Base-by-base conservation (phyloP, 2,113 vertebrate species). In the Oreochromis aureus region DNA sequence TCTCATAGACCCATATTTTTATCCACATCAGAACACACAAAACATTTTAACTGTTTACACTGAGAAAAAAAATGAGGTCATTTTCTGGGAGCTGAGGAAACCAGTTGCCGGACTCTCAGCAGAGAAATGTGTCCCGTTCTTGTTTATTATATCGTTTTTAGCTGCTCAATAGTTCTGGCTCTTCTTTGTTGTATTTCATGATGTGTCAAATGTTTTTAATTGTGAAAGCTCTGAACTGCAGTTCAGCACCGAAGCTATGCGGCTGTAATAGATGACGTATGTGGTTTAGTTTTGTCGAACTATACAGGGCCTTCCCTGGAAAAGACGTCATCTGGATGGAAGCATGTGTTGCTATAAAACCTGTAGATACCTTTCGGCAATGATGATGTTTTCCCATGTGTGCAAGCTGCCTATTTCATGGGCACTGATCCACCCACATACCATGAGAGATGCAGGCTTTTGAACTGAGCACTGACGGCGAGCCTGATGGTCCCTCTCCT, bases 41-140 rank as follows among this genome's bases (percentile, higher is more conserved):
- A 59, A 63, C 18, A 63, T 36, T 36, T 63, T 0, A 63, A 63
- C 59, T 36, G 18, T 73, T 73, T 73, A 73, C 39, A 73, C 8
- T 73, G 39, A 73, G 39, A 2, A 27, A 66, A 46, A 22, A 66
- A 6, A 22, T 0, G 1, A 13, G 2, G 2, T 46, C 0, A 6
- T 46, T 71, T 73, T 73, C 8, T 46, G 39, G 39, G 13, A 2
- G 22, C 44, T 73, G 66, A 46, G 66, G 39, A 46, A 27, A 73
- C 22, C 22, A 73, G 13, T 27, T 73, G 39, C 39, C 1, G 8
- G 39, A 73, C 13, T 46, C 16, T 46, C 22, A 44, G 66, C n/a
- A 18, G 39, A 24, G 39, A 46, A 48, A 48, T 48, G 22, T 1
- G 22, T 18, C 69, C 69, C 15, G 30, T 27, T 73, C 5, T 46